Conservation (phyloP, 2,113 vertebrate species). For the Poicephalus gulielmi region DNA sequence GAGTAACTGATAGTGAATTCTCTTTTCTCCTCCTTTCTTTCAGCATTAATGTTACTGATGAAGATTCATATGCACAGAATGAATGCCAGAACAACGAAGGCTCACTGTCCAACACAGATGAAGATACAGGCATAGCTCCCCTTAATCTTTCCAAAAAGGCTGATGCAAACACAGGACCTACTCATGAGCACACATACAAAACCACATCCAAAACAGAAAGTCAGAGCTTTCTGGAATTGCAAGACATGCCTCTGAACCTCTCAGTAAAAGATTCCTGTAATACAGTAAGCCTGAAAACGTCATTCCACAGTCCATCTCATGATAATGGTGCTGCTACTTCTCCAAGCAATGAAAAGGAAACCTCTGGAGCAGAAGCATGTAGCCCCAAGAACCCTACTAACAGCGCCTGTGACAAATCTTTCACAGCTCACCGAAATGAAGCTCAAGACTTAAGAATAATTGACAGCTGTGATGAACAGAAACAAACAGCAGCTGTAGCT, state of each 20-base stretch:
- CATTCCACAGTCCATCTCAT: not conserved
- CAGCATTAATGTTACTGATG: conserved; percentile 46
- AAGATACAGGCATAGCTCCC: conserved; percentile 70
- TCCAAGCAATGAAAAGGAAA: not conserved
- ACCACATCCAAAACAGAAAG: conserved; percentile 11
- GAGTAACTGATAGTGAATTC: not conserved
- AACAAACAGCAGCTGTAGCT: conserved; percentile 91
- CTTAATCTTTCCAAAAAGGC: conserved; percentile 91
- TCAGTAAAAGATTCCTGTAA: conserved; percentile 82
- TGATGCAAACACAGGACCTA: conserved; percentile 15
- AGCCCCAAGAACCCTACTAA: not conserved
- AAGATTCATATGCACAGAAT: not conserved
- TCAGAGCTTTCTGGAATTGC: conserved; percentile 59
- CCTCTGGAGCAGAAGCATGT: not conserved
- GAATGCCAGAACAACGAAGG: not conserved
- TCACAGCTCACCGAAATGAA: not conserved
- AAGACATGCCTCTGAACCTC: conserved; percentile 89
- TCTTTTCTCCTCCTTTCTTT: conserved; percentile 37
- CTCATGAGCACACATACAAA: not conserved
- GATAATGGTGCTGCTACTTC: not conserved
- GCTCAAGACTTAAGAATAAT: conserved; percentile 42
- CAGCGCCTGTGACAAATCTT: not conserved
- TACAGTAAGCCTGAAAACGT: not conserved
- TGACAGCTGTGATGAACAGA: conserved; percentile 86
- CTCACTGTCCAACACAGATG: conserved; percentile 17